Evolutionary conservation across 2,888 invertebrate genomes (phyloP), one percentile per base, ranked within the genome.

Genomic region (Clistopyga incitator): DNA sequence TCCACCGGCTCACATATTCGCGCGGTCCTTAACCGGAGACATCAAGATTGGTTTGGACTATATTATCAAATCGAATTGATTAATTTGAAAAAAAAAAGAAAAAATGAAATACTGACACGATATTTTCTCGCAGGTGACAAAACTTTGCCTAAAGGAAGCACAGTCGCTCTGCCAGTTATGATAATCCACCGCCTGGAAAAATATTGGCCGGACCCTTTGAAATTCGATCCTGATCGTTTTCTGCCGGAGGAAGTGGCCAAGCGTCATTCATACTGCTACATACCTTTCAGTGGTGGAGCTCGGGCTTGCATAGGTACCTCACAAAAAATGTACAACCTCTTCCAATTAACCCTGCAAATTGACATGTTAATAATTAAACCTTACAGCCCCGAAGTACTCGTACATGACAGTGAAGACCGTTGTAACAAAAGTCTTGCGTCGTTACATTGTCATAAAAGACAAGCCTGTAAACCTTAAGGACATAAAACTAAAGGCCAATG

Each of bases 401-500:
- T 93, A 93, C 92, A 93, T 93, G 92, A 91, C 92, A 1, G 92
- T 94, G 92, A 94, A 94, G 86, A 91, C 91, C 0, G 90, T 93
- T 0, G 8, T 94, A 1, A 90, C 93, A 0, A 92, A 91, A 0
- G 82, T 93, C 3, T 68, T 94, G 0, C 90, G 93, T 8, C 90
- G 89, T 70, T 94, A 92, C 84, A 86, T 87, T 13, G 29, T 90
- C 1, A 88, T 86, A 42, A 88, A 87, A 56, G 88, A 90, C 45
- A 76, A 85, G 11, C n/a, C 72, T 0, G 20, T 85, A 6, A 18
- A 76, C 6, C 84, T 89, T 20, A 47, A 75, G 56, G 79, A 88
- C 20, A 86, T 89, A 0, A 82, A 88, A 81, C 76, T 88, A 23
- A 89, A 88, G 70, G 77, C 81, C 6, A 87, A 89, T 18, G 20